Base-by-base conservation (phyloP, 2,113 vertebrate species). In the Probosciger aterrimus region DNA sequence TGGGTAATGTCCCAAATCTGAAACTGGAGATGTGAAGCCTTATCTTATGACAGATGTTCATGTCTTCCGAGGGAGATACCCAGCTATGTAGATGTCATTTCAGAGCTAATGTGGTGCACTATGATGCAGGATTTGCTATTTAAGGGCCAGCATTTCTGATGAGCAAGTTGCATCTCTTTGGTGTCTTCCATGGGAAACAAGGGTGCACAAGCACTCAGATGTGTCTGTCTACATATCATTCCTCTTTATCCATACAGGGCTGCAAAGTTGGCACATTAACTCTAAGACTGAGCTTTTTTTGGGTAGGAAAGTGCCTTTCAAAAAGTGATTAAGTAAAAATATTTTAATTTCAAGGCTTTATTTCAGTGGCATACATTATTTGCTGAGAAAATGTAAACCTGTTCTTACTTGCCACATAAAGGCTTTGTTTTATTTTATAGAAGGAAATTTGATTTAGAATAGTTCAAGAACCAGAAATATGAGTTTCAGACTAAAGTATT, bases 401-500 rank as follows among this genome's bases (percentile, higher is more conserved):
- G 4, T 96, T 92, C 14, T 79, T 91, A 83, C 33, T 92, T 82
- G 49, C 33, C 7, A 7, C n/a, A 35, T 93, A 75, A 47, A 37
- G 64, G 24, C n/a, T 79, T 85, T 88, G 1, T 76, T 92, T 49
- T 79, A 33, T 53, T 60, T 84, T 78, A 4, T 94, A 76, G 70
- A 91, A 97, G 67, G 62, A 83, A 84, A 87, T 91, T 73, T 86
- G n/a, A 71, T 73, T 97, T 96, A 96, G 30, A 78, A 64, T 92
- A 91, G 70, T 92, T 97, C 60, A 97, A 79, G 93, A 98, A 92
- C 35, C 67, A 92, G 44, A 82, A 89, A 52, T 91, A 78, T 91
- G 94, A 96, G 69, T 96, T 97, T 96, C 90, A 96, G 89, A 83
- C 86, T 96, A 96, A 47, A 8, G n/a, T 96, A 70, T 97, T 97